phyloP scores from a whole-genome alignment of 2,888 invertebrate genomes.

The Parascotia fuliginaria region DNA sequence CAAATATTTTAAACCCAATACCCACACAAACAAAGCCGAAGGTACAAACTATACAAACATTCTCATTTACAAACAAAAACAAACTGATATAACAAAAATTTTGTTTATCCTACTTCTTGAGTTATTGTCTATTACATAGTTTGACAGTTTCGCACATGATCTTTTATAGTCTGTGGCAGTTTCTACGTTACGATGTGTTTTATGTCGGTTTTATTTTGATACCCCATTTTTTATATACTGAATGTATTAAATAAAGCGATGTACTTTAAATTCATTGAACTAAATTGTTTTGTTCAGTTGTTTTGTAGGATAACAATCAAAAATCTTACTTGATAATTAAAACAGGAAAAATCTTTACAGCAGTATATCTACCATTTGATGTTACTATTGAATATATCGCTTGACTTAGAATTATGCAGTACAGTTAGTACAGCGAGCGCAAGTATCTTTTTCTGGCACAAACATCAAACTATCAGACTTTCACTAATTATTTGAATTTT shows the following conservation, averaged over 20 bases:
- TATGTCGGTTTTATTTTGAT: conserved; percentile 9
- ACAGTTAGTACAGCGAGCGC: too few species aligned
- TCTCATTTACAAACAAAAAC: conserved; percentile 4
- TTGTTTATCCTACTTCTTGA: conserved; percentile 35
- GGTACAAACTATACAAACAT: not conserved
- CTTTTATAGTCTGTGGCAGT: conserved; percentile 29
- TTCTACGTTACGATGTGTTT: conserved; percentile 15
- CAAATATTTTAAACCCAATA: too few species aligned
- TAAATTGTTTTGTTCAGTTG: not conserved
- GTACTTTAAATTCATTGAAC: not conserved
- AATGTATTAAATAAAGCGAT: not conserved
- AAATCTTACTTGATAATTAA: too few species aligned
- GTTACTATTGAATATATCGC: too few species aligned
- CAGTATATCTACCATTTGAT: too few species aligned
- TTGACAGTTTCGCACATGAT: conserved; percentile 42
- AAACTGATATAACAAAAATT: conserved; percentile 23
- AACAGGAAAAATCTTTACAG: too few species aligned
- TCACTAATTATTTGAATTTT: too few species aligned
- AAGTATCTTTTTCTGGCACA: too few species aligned
- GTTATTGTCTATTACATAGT: conserved; percentile 40
- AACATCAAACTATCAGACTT: too few species aligned
- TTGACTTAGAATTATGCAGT: too few species aligned
- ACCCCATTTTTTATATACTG: not conserved
- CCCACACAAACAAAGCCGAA: not conserved
- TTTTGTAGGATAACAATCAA: too few species aligned